A percentile compares a stretch with the other conserved stretches of the same genome.
Evolutionary conservation across 2,888 invertebrate species (phyloP).

Genomic region (Ophion costatus): DNA sequence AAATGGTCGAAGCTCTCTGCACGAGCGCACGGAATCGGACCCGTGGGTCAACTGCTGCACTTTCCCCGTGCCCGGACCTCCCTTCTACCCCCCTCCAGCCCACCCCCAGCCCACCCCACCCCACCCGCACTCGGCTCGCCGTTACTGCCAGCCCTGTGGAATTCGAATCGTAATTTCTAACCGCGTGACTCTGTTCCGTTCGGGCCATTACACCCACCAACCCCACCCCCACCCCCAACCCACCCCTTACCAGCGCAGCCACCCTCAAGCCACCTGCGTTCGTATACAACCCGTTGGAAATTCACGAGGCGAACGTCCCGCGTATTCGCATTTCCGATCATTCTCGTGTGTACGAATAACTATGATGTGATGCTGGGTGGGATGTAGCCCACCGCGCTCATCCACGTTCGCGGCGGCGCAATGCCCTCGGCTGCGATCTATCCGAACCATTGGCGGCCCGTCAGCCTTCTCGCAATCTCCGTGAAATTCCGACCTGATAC

Average conservation of each 20-base stretch:
- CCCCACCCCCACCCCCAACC: slow-evolving; percentile 14
- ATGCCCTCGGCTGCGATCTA: background rate
- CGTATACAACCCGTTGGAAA: slow-evolving; percentile 53
- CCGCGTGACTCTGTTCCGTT: slow-evolving; percentile 77
- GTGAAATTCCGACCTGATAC: slow-evolving; percentile 35
- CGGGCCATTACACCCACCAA: slow-evolving; percentile 72
- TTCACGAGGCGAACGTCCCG: slow-evolving; percentile 55
- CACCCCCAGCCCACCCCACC: background rate
- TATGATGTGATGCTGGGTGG: background rate
- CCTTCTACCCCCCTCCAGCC: slow-evolving; percentile 22
- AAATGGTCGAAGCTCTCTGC: slow-evolving; percentile 71
- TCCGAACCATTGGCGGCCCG: slow-evolving; percentile 13
- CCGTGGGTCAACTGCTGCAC: slow-evolving; percentile 68
- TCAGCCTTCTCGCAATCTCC: slow-evolving; percentile 50
- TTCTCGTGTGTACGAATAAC: slow-evolving; percentile 29
- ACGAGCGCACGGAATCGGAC: slow-evolving; percentile 69
- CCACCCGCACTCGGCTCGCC: slow-evolving; percentile 46
- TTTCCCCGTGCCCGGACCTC: slow-evolving; percentile 41
- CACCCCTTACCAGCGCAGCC: background rate
- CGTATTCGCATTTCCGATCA: slow-evolving; percentile 66
- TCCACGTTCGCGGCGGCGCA: too few species aligned
- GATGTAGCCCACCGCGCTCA: background rate
- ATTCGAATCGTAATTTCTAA: slow-evolving; percentile 82
- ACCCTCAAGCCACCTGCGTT: slow-evolving; percentile 9
- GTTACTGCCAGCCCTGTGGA: slow-evolving; percentile 73